Percentiles rank a stretch among this genome's conserved stretches.
Conservation (phyloP, 2,797 vertebrate species). For the Myotis myotis region DNA sequence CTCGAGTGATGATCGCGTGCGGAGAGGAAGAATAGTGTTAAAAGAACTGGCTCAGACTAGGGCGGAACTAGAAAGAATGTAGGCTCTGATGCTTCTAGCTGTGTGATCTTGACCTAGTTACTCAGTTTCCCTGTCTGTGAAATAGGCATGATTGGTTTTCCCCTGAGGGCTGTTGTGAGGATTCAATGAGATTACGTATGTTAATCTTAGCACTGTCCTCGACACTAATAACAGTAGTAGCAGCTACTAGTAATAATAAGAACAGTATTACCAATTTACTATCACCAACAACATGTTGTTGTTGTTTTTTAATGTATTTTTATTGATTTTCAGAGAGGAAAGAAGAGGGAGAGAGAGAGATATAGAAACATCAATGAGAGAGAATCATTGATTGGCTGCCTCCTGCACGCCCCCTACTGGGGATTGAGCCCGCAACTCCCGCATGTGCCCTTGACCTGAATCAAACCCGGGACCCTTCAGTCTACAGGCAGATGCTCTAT, state of each 20-base stretch:
- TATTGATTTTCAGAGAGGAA: no score
- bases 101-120: background rate
- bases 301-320: no score
- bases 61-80: background rate
- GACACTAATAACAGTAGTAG: background rate
- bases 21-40: background rate
- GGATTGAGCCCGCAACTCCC: no score
- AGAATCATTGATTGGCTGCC: no score
- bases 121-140: background rate
- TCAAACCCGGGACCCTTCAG: no score
- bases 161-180: background rate
- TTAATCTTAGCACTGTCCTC: background rate
- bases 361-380: no score
- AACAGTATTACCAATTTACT: background rate
- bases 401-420: no score
- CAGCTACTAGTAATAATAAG: background rate
- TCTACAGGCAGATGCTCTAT: no score
- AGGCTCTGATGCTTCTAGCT: background rate
- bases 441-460: no score
- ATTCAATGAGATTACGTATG: background rate
- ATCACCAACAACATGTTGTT: background rate
- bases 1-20: background rate
- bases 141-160: background rate
- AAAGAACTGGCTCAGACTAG: background rate
- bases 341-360: no score